Conservation (phyloP, 2,113 vertebrate species). For the Vanacampus margaritifer region DNA sequence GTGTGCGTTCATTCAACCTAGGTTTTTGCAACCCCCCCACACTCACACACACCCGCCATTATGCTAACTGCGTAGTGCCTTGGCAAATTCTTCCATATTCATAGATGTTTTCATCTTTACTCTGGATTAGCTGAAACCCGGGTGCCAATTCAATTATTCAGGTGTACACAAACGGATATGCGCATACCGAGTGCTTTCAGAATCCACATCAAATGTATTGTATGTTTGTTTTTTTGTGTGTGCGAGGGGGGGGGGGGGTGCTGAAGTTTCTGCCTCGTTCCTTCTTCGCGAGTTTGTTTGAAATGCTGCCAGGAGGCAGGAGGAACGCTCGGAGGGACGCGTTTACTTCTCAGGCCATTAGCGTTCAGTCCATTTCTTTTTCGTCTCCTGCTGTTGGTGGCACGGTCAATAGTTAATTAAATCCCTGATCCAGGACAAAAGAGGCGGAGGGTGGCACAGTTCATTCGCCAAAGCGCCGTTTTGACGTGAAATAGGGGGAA, state of each 20-base stretch:
- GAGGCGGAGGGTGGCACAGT: slow-evolving; percentile 17
- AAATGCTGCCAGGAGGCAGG: slow-evolving; percentile 36
- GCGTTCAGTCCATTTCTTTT: slow-evolving; percentile 34
- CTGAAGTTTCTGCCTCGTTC: slow-evolving; percentile 28
- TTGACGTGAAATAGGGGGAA: slow-evolving; percentile 2
- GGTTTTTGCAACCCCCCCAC: slow-evolving; percentile 16
- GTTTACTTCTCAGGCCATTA: slow-evolving; percentile 57
- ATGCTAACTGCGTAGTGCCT: slow-evolving; percentile 43
- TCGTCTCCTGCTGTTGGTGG: slow-evolving; percentile 46
- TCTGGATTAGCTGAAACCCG: slow-evolving; percentile 12
- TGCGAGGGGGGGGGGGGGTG: background rate
- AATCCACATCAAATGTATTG: slow-evolving; percentile 28
- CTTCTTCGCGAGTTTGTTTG: slow-evolving; percentile 32
- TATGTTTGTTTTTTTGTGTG: slow-evolving; percentile 17
- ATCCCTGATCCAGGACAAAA: slow-evolving; percentile 37
- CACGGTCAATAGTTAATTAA: slow-evolving; percentile 64
- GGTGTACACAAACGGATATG: slow-evolving; percentile 10
- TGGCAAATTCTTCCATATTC: slow-evolving; percentile 13
- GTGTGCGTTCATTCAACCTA: slow-evolving; percentile 18
- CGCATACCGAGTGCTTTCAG: slow-evolving; percentile 18
- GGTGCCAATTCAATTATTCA: slow-evolving; percentile 25
- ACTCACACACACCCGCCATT: background rate
- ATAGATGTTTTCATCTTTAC: slow-evolving; percentile 20
- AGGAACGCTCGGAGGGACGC: slow-evolving; percentile 38
- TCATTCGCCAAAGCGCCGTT: background rate